Percentiles rank a stretch among this genome's conserved stretches.
Conservation (phyloP, 2,113 vertebrate species). For the Sylvilagus bachmani region DNA sequence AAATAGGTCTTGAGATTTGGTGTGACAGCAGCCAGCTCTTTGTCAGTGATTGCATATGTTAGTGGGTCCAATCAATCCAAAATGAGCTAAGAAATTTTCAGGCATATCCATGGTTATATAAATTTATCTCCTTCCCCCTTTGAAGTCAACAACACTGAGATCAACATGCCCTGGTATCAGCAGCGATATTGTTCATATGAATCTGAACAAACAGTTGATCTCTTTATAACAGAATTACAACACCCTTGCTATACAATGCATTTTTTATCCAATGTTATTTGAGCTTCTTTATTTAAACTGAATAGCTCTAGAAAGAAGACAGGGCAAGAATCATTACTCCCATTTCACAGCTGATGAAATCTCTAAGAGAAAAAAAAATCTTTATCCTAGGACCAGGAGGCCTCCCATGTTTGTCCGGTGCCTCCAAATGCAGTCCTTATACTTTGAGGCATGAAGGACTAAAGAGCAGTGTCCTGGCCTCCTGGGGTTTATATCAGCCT, state of each 20-base stretch:
- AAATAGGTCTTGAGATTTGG: conserved; percentile 17
- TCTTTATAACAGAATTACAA: conserved; percentile 42
- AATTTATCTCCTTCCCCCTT: conserved; percentile 39
- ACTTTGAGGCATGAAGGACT: conserved; percentile 19
- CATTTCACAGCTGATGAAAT: conserved; percentile 52
- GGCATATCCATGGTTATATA: background rate
- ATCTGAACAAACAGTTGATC: conserved; percentile 35
- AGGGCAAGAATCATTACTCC: conserved; percentile 30
- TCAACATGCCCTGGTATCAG: background rate
- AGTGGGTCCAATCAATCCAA: conserved; percentile 37
- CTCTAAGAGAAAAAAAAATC: conserved; percentile 28
- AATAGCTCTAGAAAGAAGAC: conserved; percentile 43
- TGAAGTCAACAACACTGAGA: conserved; percentile 38
- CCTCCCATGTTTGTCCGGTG: background rate
- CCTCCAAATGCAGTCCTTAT: background rate
- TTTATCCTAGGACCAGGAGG: background rate
- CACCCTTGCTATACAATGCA: background rate
- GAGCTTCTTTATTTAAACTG: conserved; percentile 42
- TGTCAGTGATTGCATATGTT: background rate
- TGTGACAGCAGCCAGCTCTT: conserved; percentile 21
- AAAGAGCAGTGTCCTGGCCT: background rate
- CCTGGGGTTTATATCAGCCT: background rate
- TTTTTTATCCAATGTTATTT: conserved; percentile 55
- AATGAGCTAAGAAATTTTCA: conserved; percentile 56
- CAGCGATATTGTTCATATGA: conserved; percentile 24